A percentile compares a stretch with the other conserved stretches of the same genome.
These are phyloP conservation scores for Ifrita kowaldi DNA, from an alignment of 2,113 vertebrate species.

Conservation along the genomic window DNA sequence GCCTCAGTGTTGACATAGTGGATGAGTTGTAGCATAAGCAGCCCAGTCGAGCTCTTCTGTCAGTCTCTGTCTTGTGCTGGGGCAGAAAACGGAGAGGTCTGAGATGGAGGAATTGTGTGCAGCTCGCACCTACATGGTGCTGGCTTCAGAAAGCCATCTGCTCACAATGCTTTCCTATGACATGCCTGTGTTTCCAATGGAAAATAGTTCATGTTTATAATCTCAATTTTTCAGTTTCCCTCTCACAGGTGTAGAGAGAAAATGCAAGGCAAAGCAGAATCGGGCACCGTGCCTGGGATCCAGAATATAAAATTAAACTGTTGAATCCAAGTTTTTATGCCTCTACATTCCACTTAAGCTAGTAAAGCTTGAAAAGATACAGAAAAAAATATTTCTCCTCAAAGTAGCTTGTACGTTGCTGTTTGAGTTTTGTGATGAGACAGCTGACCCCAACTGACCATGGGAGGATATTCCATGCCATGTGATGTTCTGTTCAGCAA, in stretches of 20 bases:
- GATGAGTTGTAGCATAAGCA: not conserved
- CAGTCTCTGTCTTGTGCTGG: not conserved
- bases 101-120: not conserved
- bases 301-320: not conserved
- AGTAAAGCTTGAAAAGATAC: not conserved
- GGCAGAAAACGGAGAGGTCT: not conserved
- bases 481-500: not conserved
- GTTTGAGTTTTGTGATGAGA: not conserved
- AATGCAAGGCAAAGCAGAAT: not conserved
- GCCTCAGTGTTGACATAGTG: not conserved
- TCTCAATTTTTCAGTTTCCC: not conserved
- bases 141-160: not conserved
- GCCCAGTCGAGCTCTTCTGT: not conserved
- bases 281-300: not conserved
- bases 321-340: not conserved
- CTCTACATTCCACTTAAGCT: not conserved
- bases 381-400: not conserved
- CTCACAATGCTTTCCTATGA: not conserved
- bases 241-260: not conserved
- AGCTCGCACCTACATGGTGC: not conserved
- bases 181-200: not conserved
- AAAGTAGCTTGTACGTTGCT: accelerated
- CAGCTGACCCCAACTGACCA: not conserved
- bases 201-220: not conserved
- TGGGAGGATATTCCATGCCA: not conserved